phyloP scores from a whole-genome alignment of 2,888 invertebrate species.

The Pristionchus japonicus region DNA sequence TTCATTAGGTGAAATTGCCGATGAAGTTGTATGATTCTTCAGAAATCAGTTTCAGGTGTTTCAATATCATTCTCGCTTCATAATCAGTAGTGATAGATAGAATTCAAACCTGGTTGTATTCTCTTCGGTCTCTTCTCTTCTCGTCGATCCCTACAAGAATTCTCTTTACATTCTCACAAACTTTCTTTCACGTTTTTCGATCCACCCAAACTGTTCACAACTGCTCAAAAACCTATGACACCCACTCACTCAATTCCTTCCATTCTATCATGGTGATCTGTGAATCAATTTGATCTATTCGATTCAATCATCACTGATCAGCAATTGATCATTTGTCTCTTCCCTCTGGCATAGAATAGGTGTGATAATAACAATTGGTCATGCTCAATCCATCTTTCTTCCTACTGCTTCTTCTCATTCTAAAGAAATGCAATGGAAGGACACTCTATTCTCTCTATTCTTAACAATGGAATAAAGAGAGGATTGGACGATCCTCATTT shows the following conservation, averaged over 20 bases:
- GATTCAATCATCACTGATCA: background rate
- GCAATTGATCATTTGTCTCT: background rate
- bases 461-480: background rate
- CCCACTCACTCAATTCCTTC: background rate
- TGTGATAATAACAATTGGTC: background rate
- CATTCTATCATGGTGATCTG: background rate
- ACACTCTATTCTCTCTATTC: background rate
- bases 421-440: background rate
- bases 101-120: background rate
- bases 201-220: background rate
- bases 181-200: background rate
- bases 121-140: background rate
- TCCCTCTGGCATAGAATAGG: background rate
- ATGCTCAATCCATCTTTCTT: background rate
- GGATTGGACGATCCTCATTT: background rate
- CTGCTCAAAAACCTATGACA: background rate
- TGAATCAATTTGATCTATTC: background rate
- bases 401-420: background rate
- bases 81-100: too few species aligned
- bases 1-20: too few species aligned
- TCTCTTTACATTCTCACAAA: background rate
- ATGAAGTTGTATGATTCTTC: too few species aligned
- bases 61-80: too few species aligned
- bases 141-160: conserved; percentile 2
- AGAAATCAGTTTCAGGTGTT: too few species aligned